phyloP scores from a whole-genome alignment of 2,113 vertebrate species.

The Trogon melanurus region DNA sequence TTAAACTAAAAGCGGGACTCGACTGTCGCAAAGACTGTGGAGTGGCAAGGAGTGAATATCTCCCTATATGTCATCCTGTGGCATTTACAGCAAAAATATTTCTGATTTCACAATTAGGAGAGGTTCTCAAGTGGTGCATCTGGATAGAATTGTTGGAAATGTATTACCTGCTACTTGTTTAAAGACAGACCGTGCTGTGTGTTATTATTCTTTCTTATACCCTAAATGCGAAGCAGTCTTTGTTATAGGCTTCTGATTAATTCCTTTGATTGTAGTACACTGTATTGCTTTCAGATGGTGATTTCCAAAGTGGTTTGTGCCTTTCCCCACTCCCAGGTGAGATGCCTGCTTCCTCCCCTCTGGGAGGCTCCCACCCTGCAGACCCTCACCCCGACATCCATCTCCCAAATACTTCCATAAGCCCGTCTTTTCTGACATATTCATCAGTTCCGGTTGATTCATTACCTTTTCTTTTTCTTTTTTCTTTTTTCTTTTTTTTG shows the following conservation, averaged over 20 bases:
- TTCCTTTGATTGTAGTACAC: background rate
- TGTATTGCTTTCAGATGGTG: background rate
- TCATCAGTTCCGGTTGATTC: background rate
- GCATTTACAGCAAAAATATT: slow-evolving; percentile 55
- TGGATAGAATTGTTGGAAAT: slow-evolving; percentile 13
- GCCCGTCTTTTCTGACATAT: background rate
- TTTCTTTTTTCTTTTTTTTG: too few species aligned
- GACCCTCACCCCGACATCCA: background rate
- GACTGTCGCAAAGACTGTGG: background rate
- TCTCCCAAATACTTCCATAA: background rate
- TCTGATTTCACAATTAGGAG: slow-evolving; percentile 28
- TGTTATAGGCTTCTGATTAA: background rate
- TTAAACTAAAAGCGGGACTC: slow-evolving; percentile 17
- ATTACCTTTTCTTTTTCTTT: background rate
- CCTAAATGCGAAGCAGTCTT: background rate
- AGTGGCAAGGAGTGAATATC: background rate
- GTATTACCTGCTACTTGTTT: background rate
- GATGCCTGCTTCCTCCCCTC: background rate
- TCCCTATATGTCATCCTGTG: slow-evolving; percentile 38
- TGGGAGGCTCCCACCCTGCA: background rate
- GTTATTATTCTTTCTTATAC: background rate
- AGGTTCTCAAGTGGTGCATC: slow-evolving; percentile 26
- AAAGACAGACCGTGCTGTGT: background rate
- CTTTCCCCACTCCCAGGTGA: background rate
- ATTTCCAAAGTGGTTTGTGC: background rate